phyloP scores from a whole-genome alignment of 2,113 vertebrate species.

The Oreochromis niloticus region DNA sequence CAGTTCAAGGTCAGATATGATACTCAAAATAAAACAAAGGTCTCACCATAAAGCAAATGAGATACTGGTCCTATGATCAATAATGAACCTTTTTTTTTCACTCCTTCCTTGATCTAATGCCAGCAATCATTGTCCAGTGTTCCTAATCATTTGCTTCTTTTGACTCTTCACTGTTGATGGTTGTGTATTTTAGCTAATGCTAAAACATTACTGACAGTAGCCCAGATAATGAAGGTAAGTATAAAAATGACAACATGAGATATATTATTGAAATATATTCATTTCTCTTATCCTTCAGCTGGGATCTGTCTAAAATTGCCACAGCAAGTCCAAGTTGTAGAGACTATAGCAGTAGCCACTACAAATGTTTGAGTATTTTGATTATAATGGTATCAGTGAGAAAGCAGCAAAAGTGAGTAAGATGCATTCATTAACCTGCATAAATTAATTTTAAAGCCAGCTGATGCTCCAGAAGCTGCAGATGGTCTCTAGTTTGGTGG shows the following conservation, averaged over 20 bases:
- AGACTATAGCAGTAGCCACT: neutral
- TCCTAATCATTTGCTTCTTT: neutral
- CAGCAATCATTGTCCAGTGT: neutral
- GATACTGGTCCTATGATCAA: neutral
- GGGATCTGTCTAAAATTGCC: neutral
- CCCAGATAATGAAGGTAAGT: neutral
- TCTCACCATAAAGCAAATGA: neutral
- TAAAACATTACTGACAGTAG: neutral
- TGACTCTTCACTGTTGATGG: neutral
- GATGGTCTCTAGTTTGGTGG: neutral
- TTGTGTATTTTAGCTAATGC: neutral
- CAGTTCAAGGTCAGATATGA: accelerated
- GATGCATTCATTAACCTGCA: neutral
- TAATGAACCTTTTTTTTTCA: neutral
- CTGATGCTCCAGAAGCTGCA: neutral
- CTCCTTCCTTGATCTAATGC: accelerated
- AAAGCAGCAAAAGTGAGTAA: neutral
- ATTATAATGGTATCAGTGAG: neutral
- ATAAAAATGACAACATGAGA: neutral
- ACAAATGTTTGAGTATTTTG: neutral
- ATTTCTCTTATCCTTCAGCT: neutral
- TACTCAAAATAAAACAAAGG: neutral
- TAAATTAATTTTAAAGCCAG: neutral
- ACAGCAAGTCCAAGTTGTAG: neutral
- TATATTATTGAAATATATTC: accelerated